phyloP scores from a whole-genome alignment of 2,113 vertebrate species.

The Aythya baeri region DNA sequence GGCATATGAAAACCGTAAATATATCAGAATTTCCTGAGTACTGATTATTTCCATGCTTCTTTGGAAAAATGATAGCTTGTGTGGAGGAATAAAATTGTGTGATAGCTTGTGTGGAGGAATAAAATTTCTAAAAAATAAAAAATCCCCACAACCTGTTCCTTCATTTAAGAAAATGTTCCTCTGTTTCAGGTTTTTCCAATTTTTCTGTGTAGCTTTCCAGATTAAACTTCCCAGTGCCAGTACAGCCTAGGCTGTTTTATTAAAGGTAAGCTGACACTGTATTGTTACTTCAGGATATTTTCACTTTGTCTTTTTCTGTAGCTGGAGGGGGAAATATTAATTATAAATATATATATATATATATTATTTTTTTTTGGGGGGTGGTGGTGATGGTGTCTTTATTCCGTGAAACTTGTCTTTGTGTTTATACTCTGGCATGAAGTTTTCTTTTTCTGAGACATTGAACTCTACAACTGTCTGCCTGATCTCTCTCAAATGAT shows the following conservation, averaged over 20 bases:
- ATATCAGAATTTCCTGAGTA: slow-evolving; percentile 49
- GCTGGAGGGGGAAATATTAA: not conserved
- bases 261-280: not conserved
- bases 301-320: not conserved
- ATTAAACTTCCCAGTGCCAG: not conserved
- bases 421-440: not conserved
- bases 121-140: not conserved
- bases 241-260: not conserved
- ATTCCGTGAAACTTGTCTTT: not conserved
- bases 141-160: not conserved
- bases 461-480: not conserved
- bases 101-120: not conserved
- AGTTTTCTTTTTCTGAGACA: not conserved
- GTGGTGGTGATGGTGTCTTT: not conserved
- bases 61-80: slow-evolving; percentile 7
- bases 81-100: not conserved
- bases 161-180: not conserved
- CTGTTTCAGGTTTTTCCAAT: not conserved
- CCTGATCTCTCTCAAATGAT: not conserved
- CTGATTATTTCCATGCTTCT: slow-evolving; percentile 16
- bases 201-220: not conserved
- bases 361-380: no score
- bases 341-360: no score
- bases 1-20: slow-evolving; percentile 1
- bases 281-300: not conserved